These are phyloP conservation scores for Pyralis farinalis DNA, from an alignment of 2,888 invertebrate genomes.

Conservation along the genomic window DNA sequence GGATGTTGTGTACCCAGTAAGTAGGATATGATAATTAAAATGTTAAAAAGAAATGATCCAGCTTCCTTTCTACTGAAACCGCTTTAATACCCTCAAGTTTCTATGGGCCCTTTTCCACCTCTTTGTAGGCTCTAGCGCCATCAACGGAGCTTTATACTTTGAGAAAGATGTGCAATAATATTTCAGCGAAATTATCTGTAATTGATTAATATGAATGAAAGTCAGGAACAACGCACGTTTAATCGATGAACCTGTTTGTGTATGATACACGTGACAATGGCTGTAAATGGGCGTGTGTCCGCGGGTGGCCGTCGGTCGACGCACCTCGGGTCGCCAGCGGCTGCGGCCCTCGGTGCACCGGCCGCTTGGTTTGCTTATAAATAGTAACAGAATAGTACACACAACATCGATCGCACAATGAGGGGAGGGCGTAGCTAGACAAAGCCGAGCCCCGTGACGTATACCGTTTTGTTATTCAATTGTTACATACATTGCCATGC, in stretches of 20 bases:
- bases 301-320: conserved; percentile 18
- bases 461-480: not conserved
- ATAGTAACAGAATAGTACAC: conserved; percentile 20
- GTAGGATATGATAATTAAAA: too few relatives aligned
- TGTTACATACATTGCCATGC: not conserved
- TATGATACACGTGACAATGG: conserved; percentile 4
- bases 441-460: conserved; percentile 9
- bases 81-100: too few relatives aligned
- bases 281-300: conserved; percentile 8
- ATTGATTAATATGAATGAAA: too few relatives aligned
- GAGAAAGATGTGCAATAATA: too few relatives aligned
- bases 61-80: too few relatives aligned
- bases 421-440: conserved; percentile 28
- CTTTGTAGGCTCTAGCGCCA: too few relatives aligned
- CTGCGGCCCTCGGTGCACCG: conserved; percentile 24
- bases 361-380: conserved; percentile 27
- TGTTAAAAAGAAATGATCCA: too few relatives aligned
- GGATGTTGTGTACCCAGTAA: too few relatives aligned
- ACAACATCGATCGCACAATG: conserved; percentile 31
- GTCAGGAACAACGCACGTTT: not conserved
- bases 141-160: too few relatives aligned
- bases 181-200: too few relatives aligned
- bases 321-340: conserved; percentile 16
- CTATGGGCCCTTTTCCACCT: too few relatives aligned
- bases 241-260: conserved; percentile 23